A percentile compares a stretch with the other conserved stretches of the same genome.
phyloP scores from a whole-genome alignment of 2,113 vertebrate species.

The Dicerorhinus sumatrensis region DNA sequence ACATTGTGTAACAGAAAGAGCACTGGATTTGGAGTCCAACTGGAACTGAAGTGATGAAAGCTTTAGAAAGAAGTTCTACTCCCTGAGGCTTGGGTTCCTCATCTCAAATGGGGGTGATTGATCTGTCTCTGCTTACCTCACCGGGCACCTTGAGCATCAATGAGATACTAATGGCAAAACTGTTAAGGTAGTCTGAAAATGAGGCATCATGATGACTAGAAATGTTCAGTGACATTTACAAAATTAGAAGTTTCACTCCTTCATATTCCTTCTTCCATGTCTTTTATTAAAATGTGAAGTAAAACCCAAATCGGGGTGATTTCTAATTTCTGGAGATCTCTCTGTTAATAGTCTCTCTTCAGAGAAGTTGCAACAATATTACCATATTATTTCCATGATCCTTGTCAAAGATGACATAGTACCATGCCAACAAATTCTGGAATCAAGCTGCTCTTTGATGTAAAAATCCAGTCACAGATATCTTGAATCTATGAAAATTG shows the following conservation, averaged over 20 bases:
- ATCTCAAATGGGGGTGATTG: not conserved
- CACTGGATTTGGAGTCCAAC: not conserved
- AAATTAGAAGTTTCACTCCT: not conserved
- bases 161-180: not conserved
- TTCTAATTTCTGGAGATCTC: slow-evolving; percentile 21
- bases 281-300: slow-evolving; percentile 7
- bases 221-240: not conserved
- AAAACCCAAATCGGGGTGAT: not conserved
- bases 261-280: not conserved
- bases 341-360: not conserved
- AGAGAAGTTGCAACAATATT: not conserved
- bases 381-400: not conserved
- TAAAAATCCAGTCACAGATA: not conserved
- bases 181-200: slow-evolving; percentile 15
- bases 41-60: not conserved
- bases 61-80: not conserved
- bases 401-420: not conserved
- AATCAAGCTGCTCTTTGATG: not conserved
- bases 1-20: not conserved
- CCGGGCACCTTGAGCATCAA: not conserved
- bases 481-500: not conserved
- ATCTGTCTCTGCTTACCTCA: not conserved
- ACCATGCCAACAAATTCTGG: not conserved
- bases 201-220: not conserved
- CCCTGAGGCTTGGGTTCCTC: not conserved